Evolutionary conservation across 2,797 vertebrate species (phyloP).

Genomic region (Halcyon leucocephala): DNA sequence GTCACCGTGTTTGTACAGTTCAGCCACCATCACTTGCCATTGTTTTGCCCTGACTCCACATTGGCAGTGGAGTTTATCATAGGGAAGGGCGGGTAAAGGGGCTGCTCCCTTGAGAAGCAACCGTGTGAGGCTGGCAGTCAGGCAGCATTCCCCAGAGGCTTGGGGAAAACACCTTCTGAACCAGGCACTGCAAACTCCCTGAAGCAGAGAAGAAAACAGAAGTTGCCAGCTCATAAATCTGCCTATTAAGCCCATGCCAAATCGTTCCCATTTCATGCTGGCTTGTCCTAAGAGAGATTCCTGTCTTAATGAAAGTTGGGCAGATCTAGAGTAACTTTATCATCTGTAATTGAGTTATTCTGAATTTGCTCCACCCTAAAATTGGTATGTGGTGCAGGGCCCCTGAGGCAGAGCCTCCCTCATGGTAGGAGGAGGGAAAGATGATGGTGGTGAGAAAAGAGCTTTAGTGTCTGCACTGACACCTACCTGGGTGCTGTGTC

Average conservation of each 20-base stretch:
- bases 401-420: neutral
- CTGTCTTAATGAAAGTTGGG: constrained; percentile 18
- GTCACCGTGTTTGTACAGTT: constrained; percentile 67
- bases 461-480: neutral
- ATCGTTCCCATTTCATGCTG: neutral
- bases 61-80: constrained; percentile 21
- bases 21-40: constrained; percentile 57
- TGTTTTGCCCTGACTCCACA: constrained; percentile 27
- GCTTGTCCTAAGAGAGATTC: constrained; percentile 41
- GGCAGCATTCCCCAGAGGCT: neutral
- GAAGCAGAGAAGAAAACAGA: neutral
- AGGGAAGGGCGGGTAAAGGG: constrained; percentile 2
- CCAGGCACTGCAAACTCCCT: neutral
- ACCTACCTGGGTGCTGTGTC: neutral
- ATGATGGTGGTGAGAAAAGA: neutral
- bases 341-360: neutral
- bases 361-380: constrained; percentile 7
- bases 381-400: neutral
- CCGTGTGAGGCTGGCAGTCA: neutral
- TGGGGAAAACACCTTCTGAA: neutral
- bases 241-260: neutral
- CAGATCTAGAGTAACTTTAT: constrained; percentile 10
- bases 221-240: neutral
- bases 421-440: neutral
- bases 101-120: constrained; percentile 17